Percentiles rank a stretch among this genome's conserved stretches.
phyloP scores from a whole-genome alignment of 2,113 vertebrate species.

The Rousettus leschenaultii region DNA sequence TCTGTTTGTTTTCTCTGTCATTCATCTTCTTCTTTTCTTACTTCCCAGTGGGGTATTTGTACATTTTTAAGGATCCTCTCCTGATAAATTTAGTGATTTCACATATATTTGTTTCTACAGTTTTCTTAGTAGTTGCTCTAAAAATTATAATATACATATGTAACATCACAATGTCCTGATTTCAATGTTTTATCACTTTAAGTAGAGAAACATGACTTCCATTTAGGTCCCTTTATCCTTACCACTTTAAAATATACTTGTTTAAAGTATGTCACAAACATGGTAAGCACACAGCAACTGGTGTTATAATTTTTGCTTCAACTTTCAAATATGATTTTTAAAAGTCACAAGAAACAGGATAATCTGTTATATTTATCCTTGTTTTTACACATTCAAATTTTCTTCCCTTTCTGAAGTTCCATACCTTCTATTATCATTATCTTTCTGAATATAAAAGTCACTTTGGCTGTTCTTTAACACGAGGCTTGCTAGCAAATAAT shows the following conservation, averaged over 20 bases:
- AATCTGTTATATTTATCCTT: neutral
- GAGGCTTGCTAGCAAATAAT: neutral
- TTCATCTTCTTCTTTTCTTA: neutral
- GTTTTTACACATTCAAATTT: conserved; percentile 17
- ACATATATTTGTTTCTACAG: neutral
- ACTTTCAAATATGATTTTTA: neutral
- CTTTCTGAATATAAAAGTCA: conserved; percentile 11
- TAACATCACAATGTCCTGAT: neutral
- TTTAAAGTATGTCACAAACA: neutral
- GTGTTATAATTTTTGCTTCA: conserved; percentile 31
- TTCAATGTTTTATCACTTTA: neutral
- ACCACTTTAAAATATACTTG: neutral
- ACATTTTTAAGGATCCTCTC: neutral
- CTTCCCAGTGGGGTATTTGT: neutral
- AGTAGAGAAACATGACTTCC: neutral
- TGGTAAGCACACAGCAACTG: conserved; percentile 11
- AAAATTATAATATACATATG: neutral
- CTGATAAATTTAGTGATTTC: neutral
- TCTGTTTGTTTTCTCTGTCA: neutral
- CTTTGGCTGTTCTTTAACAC: neutral
- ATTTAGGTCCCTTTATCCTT: neutral
- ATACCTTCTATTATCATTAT: neutral
- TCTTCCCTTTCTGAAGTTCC: neutral
- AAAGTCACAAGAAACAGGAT: conserved; percentile 13
- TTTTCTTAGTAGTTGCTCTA: conserved; percentile 11